These are phyloP conservation scores for Carassius auratus DNA, from an alignment of 2,113 vertebrate species.

Conservation along the genomic window DNA sequence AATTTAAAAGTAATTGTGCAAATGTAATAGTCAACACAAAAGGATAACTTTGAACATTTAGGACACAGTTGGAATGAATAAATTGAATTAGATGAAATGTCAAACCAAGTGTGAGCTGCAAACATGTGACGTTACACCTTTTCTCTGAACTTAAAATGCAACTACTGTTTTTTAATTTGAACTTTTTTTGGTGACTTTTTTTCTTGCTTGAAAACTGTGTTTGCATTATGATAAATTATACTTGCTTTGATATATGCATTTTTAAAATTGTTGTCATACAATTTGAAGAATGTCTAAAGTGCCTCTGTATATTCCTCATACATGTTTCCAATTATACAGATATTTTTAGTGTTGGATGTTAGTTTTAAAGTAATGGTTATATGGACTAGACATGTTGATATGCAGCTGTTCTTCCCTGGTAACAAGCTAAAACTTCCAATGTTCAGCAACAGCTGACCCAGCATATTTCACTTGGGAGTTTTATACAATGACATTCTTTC, in stretches of 20 bases:
- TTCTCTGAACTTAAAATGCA: background rate
- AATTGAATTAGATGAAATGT: background rate
- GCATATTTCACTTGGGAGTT: background rate
- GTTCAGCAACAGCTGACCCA: constrained; percentile 4
- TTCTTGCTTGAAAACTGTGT: background rate
- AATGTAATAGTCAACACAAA: background rate
- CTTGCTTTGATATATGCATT: background rate
- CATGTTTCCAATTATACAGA: background rate
- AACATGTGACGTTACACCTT: background rate
- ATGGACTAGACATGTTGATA: background rate
- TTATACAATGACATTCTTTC: constrained; percentile 26
- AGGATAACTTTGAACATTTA: background rate
- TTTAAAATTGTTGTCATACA: background rate
- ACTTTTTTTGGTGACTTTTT: background rate
- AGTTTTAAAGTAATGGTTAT: background rate
- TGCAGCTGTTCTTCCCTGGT: background rate
- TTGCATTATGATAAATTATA: background rate
- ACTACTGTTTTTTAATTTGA: background rate
- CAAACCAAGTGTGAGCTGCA: background rate
- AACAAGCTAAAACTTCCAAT: background rate
- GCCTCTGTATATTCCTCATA: background rate
- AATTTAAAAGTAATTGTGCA: background rate
- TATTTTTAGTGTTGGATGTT: background rate
- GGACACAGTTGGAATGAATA: background rate
- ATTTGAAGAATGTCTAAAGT: background rate